A percentile compares a stretch with the other conserved stretches of the same genome.
Conservation (phyloP, 23 tunicate species). For the Phallusia fumigata region DNA sequence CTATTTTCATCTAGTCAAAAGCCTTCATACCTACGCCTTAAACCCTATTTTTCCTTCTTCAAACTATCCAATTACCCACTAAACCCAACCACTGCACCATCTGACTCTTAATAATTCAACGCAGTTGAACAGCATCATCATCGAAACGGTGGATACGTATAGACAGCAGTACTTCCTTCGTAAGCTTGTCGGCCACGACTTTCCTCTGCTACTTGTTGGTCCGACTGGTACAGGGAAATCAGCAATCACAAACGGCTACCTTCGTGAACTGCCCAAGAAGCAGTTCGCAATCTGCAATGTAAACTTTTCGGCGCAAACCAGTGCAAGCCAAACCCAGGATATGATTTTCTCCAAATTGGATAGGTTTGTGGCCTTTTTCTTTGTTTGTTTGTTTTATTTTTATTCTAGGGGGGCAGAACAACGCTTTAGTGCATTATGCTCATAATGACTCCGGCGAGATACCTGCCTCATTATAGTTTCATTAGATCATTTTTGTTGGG, state of each 20-base stretch:
- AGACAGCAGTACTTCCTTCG: slow-evolving; percentile 67
- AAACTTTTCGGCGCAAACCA: slow-evolving; percentile 86
- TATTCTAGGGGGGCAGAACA: too few species aligned
- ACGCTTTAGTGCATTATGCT: too few species aligned
- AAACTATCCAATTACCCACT: not conserved
- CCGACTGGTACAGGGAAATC: slow-evolving; percentile 91
- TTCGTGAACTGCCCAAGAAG: slow-evolving; percentile 65
- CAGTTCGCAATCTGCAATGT: slow-evolving; percentile 61
- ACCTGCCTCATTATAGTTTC: too few species aligned
- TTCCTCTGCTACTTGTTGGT: slow-evolving; percentile 67
- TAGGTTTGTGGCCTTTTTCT: slow-evolving; percentile 42
- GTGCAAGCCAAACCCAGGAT: slow-evolving; percentile 85
- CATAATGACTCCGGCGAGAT: too few species aligned
- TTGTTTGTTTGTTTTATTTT: not conserved
- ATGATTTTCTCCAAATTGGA: slow-evolving; percentile 86
- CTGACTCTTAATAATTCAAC: not conserved
- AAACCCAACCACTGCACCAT: not conserved
- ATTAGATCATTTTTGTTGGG: too few species aligned
- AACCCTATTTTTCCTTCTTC: not conserved
- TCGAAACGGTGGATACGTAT: slow-evolving; percentile 83
- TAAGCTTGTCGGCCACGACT: slow-evolving; percentile 42
- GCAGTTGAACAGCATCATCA: slow-evolving; percentile 79
- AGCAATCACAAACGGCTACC: slow-evolving; percentile 72
- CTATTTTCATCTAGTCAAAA: too few species aligned
- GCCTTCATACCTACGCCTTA: not conserved